A percentile compares a stretch with the other conserved stretches of the same genome.
Conservation (phyloP, 2,797 vertebrate species). For the Vireo griseus region DNA sequence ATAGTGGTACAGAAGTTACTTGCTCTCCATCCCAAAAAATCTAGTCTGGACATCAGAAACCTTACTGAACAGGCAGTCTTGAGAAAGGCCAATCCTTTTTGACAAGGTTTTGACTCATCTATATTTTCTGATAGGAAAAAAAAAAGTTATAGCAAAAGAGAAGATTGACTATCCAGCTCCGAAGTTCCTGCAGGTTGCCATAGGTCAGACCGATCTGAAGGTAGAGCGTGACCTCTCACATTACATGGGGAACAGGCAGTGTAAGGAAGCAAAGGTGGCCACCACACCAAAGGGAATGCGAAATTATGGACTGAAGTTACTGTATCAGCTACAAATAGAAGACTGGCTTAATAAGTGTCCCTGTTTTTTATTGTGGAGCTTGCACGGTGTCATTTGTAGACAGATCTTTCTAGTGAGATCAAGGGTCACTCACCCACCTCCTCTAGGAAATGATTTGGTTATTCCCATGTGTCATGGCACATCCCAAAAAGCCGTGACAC, state of each 20-base stretch:
- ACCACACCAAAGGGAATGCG: background rate
- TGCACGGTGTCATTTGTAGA: background rate
- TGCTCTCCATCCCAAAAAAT: background rate
- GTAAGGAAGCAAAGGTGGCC: background rate
- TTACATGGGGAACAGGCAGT: background rate
- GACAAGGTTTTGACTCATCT: background rate
- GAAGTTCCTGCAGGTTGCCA: background rate
- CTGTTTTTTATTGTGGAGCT: background rate
- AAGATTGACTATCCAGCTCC: background rate
- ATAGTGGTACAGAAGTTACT: background rate
- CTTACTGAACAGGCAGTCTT: background rate
- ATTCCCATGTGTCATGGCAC: accelerated
- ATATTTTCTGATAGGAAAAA: background rate
- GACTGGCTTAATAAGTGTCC: background rate
- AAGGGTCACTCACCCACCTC: background rate
- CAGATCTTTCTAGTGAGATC: background rate
- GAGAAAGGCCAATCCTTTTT: background rate
- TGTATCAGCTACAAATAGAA: background rate
- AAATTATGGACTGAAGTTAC: background rate
- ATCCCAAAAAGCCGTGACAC: background rate
- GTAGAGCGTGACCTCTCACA: background rate
- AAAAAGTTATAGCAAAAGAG: background rate
- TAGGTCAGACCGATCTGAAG: background rate
- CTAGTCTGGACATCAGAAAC: background rate
- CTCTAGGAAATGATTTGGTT: background rate